Base-by-base conservation (phyloP, 2,797 vertebrate species). In the Poecilia velifera region DNA sequence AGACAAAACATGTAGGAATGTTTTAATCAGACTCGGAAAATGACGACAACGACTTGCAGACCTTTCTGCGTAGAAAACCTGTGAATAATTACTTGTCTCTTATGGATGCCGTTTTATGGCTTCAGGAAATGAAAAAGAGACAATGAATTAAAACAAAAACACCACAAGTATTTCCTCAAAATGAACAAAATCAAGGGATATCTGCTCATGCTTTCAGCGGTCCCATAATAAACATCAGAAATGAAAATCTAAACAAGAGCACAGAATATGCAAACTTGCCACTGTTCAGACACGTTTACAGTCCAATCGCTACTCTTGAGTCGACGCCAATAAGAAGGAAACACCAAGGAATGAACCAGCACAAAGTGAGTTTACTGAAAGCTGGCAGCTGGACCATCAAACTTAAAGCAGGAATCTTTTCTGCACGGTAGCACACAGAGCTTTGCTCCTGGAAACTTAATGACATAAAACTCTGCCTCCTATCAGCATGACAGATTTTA, bases 11-110 rank as follows among this genome's bases (percentile, higher is more conserved):
- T 34, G 6, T 3, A 64, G 59, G 18, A 64, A 64, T 1, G 34
- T 64, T 64, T 62, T 34, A 64, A 34, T 64, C 59, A 36, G 59
- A 64, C 59, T 34, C 31, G 31, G 57, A 59, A 59, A 59, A 59
- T 14, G 12, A 31, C 31, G 8, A 59, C 8, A 25, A 55, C 53
- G 5, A 59, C 12, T 31, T 59, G 28, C n/a, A 64, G 31, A 64
- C 59, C 28, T 34, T 62, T 18, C 31, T 64, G 59, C 20, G 31
- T 6, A 64, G 31, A 34, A 64, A 18, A 6, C 59, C 59, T 36
- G 16, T 36, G 12, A 64, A 36, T 31, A 64, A 62, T 31, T 31
- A 31, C 28, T 59, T 0, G 55, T 59, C n/a, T 13, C n/a, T 12
- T 14, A 57, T 57, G n/a, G 55, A 4, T 14, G 49, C 49, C 6